Base-by-base conservation (phyloP, 2,113 vertebrate species). In the Rynchops niger region DNA sequence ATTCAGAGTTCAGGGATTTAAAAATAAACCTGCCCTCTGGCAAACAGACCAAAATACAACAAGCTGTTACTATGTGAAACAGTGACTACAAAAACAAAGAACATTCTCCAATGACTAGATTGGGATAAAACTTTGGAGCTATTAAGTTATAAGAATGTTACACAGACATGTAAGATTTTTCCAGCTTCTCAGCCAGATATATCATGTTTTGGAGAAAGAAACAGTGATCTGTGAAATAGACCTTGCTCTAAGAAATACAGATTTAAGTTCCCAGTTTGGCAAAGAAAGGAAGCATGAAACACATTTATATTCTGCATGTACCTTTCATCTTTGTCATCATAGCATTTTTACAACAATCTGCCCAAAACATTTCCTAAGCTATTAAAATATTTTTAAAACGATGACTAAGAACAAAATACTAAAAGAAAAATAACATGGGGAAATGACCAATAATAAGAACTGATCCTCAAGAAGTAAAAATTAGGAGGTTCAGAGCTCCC, bases 1-100 rank as follows among this genome's bases (percentile, higher is more conserved):
- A 98, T 98, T 98, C 98, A 98, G 98, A 98, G 97, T 98, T 98
- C 98, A 98, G 97, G 79, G 97, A 96, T 98, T 98, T 99, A 99
- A 98, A 99, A 99, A 99, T 99, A 99, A 98, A 98, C 97, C 97
- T 98, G 97, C 97, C 98, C 98, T 98, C 98, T 97, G 97, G 98
- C 98, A 98, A 98, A 97, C 90, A 97, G 96, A 98, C 96, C 86
- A 97, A 98, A 99, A 98, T 98, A 98, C 98, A 99, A 98, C 98
- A 98, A 98, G 98, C 98, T 98, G 98, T 98, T 99, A 98, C 97
- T 98, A 98, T 98, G 97, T 97, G 95, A 98, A 97, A 97, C 97
- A 96, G 95, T 63, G 96, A 98, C 96, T 98, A 97, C 89, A 95
- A 98, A 98, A 98, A 98, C 99, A 99, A 99, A 98, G 98, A 98